Evolutionary conservation across 2,888 invertebrate species (phyloP).

Genomic region (Philereme transversata): DNA sequence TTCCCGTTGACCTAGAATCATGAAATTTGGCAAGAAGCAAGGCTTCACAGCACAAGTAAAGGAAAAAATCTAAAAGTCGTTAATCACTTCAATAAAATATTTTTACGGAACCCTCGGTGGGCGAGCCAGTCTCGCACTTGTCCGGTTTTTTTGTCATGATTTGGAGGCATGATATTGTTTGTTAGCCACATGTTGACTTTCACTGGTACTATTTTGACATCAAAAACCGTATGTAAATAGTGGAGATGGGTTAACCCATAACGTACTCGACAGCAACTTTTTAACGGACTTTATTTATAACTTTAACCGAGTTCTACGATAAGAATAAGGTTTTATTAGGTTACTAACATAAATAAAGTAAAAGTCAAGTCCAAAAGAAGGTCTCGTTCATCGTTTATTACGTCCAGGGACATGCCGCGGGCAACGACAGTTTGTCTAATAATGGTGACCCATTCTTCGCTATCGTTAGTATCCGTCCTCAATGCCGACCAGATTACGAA

Average conservation of each 20-base stretch:
- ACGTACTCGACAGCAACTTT: slow-evolving; percentile 17
- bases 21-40: no score
- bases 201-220: no score
- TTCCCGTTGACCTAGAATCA: no score
- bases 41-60: no score
- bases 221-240: no score
- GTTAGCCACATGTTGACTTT: no score
- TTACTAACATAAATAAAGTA: slow-evolving; percentile 14
- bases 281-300: background rate
- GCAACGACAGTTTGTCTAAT: slow-evolving; percentile 1
- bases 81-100: no score
- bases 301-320: slow-evolving; percentile 19
- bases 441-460: slow-evolving; percentile 6
- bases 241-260: background rate
- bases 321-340: slow-evolving; percentile 22
- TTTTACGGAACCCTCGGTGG: no score
- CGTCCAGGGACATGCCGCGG: slow-evolving; percentile 8
- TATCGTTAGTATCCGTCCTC: slow-evolving; percentile 2
- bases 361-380: slow-evolving; percentile 15
- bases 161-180: no score
- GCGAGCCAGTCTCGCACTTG: no score
- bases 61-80: no score
- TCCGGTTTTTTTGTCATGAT: no score
- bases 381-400: slow-evolving; percentile 11
- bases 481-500: slow-evolving; percentile 9